These are phyloP conservation scores for Dioctria rufipes DNA, from an alignment of 2,888 invertebrate species.

Conservation along the genomic window DNA sequence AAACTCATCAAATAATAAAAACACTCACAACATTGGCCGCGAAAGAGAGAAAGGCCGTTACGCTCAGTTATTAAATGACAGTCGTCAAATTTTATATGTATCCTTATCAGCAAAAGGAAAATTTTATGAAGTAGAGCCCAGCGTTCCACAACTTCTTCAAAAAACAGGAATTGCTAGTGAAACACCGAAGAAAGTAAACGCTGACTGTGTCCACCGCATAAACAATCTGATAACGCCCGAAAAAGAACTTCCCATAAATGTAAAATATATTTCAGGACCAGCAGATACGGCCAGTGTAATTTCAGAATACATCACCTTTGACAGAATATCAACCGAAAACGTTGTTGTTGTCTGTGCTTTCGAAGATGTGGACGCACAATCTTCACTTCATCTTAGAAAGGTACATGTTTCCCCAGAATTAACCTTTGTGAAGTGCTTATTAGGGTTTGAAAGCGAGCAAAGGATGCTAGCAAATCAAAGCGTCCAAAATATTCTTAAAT, in stretches of 20 bases:
- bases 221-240: conserved; percentile 66
- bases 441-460: conserved; percentile 70
- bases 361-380: conserved; percentile 71
- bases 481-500: conserved; percentile 70
- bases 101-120: conserved; percentile 83
- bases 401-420: conserved; percentile 71
- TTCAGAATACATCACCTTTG: conserved; percentile 69
- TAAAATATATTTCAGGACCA: conserved; percentile 70
- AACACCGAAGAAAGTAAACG: conserved; percentile 67
- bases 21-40: conserved; percentile 63
- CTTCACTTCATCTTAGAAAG: conserved; percentile 72
- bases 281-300: conserved; percentile 61
- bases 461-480: conserved; percentile 70
- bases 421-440: conserved; percentile 67
- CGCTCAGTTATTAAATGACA: conserved; percentile 82
- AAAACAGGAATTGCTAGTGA: conserved; percentile 64
- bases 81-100: conserved; percentile 81
- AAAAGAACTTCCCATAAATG: conserved; percentile 66
- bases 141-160: conserved; percentile 71
- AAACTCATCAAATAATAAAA: conserved; percentile 58
- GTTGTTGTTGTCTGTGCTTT: conserved; percentile 73
- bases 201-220: conserved; percentile 70
- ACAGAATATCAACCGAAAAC: conserved; percentile 67
- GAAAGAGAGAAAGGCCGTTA: conserved; percentile 75
- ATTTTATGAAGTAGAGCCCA: conserved; percentile 79